These are phyloP conservation scores for Osmerus mordax DNA, from an alignment of 2,113 vertebrate species.

Conservation along the genomic window DNA sequence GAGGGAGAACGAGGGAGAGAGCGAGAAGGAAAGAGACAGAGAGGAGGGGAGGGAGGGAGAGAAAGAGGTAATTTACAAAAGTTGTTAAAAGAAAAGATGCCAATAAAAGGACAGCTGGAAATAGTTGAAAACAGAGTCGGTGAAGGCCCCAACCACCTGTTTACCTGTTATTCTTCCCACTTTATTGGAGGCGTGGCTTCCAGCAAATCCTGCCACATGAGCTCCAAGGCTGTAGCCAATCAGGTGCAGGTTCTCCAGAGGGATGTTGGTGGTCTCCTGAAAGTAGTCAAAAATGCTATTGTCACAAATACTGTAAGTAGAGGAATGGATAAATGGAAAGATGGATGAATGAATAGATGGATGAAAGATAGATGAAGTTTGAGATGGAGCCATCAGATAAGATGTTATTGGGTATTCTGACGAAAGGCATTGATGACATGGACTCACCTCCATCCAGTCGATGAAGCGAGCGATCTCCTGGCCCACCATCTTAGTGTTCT, in stretches of 20 bases:
- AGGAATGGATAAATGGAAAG: not conserved
- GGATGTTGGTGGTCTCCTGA: slow-evolving; percentile 82
- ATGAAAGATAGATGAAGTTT: not conserved
- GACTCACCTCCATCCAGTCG: slow-evolving; percentile 71
- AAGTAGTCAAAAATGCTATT: not conserved
- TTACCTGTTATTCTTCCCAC: slow-evolving; percentile 95
- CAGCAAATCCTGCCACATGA: slow-evolving; percentile 90
- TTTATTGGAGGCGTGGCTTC: slow-evolving; percentile 84
- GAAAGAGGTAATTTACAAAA: too few relatives aligned
- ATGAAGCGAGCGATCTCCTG: slow-evolving; percentile 70
- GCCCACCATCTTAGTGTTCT: slow-evolving; percentile 72
- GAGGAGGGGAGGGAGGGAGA: too few relatives aligned
- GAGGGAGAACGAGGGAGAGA: not conserved
- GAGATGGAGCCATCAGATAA: not conserved
- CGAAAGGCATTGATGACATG: not conserved
- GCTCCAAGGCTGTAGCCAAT: slow-evolving; percentile 96
- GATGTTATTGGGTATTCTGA: not conserved
- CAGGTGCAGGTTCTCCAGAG: slow-evolving; percentile 85
- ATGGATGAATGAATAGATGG: too few relatives aligned
- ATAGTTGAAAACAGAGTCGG: too few relatives aligned
- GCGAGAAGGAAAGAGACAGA: too few relatives aligned
- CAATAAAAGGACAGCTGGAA: too few relatives aligned
- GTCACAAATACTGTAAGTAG: not conserved
- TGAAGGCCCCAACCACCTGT: not conserved
- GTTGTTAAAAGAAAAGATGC: too few relatives aligned